Conservation (phyloP, 2,113 vertebrate genomes). For the Tamias sibiricus region DNA sequence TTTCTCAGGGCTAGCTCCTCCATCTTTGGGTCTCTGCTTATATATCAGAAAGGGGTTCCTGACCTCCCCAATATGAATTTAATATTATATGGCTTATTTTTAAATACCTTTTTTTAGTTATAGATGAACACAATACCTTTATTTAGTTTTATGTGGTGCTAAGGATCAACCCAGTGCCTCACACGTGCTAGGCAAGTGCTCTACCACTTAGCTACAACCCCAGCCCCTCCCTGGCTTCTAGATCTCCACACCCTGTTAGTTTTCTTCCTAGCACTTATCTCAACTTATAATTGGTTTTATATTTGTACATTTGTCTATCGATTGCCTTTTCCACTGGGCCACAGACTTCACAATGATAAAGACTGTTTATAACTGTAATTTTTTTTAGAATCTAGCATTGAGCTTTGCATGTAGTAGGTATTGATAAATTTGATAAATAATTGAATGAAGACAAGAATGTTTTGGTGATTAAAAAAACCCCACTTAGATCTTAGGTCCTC, state of each 20-base stretch:
- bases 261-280: constrained; percentile 42
- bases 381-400: background rate
- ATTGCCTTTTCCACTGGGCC: background rate
- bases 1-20: constrained; percentile 12
- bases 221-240: background rate
- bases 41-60: background rate
- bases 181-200: too few species aligned
- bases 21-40: background rate
- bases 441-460: background rate
- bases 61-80: background rate
- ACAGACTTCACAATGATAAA: constrained; percentile 20
- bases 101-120: too few species aligned
- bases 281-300: constrained; percentile 49
- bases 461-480: background rate
- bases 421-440: background rate
- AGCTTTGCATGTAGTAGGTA: background rate
- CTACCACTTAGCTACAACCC: too few species aligned
- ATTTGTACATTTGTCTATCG: constrained; percentile 7
- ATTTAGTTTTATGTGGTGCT: too few species aligned
- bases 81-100: background rate
- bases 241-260: background rate
- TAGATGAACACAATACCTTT: too few species aligned
- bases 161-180: too few species aligned
- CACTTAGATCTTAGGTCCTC: background rate
- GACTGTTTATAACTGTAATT: background rate